Conservation (phyloP, 2,113 vertebrate species). For the Pomatostomus ruficeps region DNA sequence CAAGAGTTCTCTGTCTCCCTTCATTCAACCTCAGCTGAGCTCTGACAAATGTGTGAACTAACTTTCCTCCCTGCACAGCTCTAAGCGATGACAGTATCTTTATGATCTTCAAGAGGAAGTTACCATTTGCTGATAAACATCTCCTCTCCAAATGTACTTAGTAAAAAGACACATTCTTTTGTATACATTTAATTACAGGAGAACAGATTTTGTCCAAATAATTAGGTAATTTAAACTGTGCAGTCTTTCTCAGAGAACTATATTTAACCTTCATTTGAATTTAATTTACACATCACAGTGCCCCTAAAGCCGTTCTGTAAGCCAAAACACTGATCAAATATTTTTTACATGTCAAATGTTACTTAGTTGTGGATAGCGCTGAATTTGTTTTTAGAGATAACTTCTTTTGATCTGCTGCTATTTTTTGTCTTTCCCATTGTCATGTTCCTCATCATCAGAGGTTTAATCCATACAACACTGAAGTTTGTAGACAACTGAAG, state of each 20-base stretch:
- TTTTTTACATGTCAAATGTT: constrained; percentile 71
- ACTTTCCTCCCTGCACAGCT: neutral
- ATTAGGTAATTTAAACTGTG: constrained; percentile 70
- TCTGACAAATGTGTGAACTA: neutral
- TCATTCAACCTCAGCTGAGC: neutral
- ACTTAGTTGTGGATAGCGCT: constrained; percentile 50
- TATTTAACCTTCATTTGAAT: constrained; percentile 77
- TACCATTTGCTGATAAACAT: constrained; percentile 43
- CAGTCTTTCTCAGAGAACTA: constrained; percentile 65
- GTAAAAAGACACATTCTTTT: constrained; percentile 47
- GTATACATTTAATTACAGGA: constrained; percentile 63
- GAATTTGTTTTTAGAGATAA: constrained; percentile 58
- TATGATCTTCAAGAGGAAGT: constrained; percentile 12
- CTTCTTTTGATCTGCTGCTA: constrained; percentile 45
- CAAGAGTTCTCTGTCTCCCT: neutral
- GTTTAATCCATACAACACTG: neutral
- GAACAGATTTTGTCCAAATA: constrained; percentile 76
- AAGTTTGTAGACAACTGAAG: neutral
- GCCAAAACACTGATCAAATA: constrained; percentile 74
- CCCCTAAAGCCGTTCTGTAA: constrained; percentile 64
- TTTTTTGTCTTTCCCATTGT: constrained; percentile 15
- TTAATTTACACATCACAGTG: constrained; percentile 68
- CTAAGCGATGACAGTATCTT: constrained; percentile 35
- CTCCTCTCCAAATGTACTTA: constrained; percentile 17
- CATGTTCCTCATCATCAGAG: constrained; percentile 8